Evolutionary conservation across 1,140 invertebrate genomes (phyloP).

Genomic region (Danaus melanippus): DNA sequence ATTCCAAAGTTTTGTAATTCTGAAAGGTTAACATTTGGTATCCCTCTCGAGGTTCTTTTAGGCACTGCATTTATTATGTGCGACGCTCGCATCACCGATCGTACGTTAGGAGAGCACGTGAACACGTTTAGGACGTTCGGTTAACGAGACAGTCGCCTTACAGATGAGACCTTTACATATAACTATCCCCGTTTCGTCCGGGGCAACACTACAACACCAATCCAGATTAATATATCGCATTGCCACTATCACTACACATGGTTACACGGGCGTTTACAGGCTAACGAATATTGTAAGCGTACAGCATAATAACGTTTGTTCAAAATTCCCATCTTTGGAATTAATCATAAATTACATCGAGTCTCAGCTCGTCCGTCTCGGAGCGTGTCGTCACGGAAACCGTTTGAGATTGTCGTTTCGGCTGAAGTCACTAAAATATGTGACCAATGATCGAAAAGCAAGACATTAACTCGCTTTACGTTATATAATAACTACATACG

Average conservation of each 20-base stretch:
- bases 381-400: slow-evolving; percentile 1
- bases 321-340: slow-evolving; percentile 62
- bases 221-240: slow-evolving; percentile 38
- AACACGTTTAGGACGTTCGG: slow-evolving; percentile 2
- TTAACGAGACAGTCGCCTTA: slow-evolving; percentile 3
- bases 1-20: slow-evolving; percentile 52
- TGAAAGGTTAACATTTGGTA: slow-evolving; percentile 42
- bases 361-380: slow-evolving; percentile 1
- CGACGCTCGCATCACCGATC: no score
- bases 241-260: slow-evolving; percentile 42
- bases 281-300: slow-evolving; percentile 41
- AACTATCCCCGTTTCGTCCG: slow-evolving; percentile 38
- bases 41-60: slow-evolving; percentile 62
- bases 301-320: slow-evolving; percentile 58
- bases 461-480: no score
- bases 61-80: slow-evolving; percentile 35
- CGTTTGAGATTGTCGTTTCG: no score
- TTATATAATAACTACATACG: no score
- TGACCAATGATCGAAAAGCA: no score
- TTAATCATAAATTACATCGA: slow-evolving; percentile 28
- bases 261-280: slow-evolving; percentile 42
- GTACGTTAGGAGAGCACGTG: no score
- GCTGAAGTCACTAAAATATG: no score
- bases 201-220: slow-evolving; percentile 53
- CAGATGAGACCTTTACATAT: slow-evolving; percentile 3